Evolutionary conservation across 2,797 vertebrate species (phyloP).

Genomic region (Phrynocephalus vlangalii): DNA sequence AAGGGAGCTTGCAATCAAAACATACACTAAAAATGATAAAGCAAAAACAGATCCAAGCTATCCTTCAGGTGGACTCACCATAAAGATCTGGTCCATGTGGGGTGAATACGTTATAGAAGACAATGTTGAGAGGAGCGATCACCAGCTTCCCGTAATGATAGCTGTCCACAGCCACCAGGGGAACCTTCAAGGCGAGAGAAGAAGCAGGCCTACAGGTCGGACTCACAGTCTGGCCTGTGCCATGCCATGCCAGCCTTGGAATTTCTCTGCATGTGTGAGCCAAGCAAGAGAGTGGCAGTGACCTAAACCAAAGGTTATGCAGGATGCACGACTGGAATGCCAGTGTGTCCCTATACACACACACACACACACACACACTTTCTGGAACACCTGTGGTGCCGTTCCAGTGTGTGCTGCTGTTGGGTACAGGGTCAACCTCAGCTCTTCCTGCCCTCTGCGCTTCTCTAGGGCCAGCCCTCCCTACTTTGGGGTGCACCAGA

Average conservation of each 20-base stretch:
- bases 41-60: no score
- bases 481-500: background rate
- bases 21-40: no score
- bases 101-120: slow-evolving; percentile 96
- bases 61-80: slow-evolving; percentile 78
- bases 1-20: no score
- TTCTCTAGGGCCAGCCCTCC: background rate
- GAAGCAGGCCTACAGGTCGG: background rate
- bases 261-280: background rate
- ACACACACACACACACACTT: no score
- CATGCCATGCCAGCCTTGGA: background rate
- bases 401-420: background rate
- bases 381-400: background rate
- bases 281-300: background rate
- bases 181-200: slow-evolving; percentile 80
- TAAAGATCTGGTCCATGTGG: slow-evolving; percentile 97
- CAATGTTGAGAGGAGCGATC: slow-evolving; percentile 93
- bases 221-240: background rate
- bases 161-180: slow-evolving; percentile 90
- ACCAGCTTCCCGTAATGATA: slow-evolving; percentile 96
- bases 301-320: background rate
- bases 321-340: no score
- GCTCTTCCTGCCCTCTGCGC: no score
- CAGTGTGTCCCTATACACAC: no score
- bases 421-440: no score